Conservation (phyloP, 2,797 vertebrate genomes). For the Peromyscus attwateri region DNA sequence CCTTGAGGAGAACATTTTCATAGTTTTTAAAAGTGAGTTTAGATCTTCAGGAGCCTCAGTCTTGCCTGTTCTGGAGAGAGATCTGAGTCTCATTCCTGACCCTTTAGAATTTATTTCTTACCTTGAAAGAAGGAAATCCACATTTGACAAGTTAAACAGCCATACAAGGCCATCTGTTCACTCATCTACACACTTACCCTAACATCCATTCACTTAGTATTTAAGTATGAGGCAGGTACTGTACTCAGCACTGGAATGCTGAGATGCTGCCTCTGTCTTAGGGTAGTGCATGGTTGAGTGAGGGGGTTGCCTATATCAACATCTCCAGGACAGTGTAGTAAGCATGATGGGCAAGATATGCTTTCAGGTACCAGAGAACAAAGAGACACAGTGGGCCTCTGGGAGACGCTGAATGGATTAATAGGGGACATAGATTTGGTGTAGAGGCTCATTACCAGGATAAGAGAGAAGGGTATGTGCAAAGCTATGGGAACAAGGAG, state of each 20-base stretch:
- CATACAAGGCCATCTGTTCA: neutral
- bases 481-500: neutral
- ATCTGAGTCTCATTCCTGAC: neutral
- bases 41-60: neutral
- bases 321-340: neutral
- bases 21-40: neutral
- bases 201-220: neutral
- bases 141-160: neutral
- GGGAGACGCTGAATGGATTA: neutral
- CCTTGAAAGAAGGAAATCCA: slow-evolving; percentile 2
- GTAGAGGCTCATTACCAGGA: neutral
- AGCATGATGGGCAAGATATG: neutral
- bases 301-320: neutral
- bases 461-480: neutral
- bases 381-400: neutral
- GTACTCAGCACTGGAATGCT: neutral
- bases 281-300: no score
- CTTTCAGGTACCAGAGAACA: neutral
- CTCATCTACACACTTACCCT: neutral
- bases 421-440: neutral
- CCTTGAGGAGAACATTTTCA: neutral
- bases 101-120: neutral
- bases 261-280: neutral
- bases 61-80: neutral
- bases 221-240: neutral